Conservation (phyloP, 37 sponge, comb jelly and placozoan genomes). For the Ianthella basta region DNA sequence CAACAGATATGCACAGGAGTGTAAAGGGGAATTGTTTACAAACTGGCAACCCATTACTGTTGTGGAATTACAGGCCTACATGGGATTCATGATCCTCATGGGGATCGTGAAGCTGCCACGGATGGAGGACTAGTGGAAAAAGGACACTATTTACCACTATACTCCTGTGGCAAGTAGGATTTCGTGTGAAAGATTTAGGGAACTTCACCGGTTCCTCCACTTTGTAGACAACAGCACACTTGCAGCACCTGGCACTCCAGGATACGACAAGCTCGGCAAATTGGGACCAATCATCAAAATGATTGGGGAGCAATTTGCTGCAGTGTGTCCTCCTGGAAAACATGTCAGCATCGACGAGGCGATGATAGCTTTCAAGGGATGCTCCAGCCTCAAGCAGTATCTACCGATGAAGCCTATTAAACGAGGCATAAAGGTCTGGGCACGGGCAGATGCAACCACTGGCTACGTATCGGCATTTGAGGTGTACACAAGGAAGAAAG, state of each 20-base stretch:
- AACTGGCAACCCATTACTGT: slow-evolving; percentile 7
- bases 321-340: slow-evolving; percentile 24
- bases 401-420: slow-evolving; percentile 39
- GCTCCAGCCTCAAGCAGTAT: slow-evolving; percentile 50
- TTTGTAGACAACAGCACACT: not conserved
- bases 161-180: slow-evolving; percentile 36
- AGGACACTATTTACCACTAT: slow-evolving; percentile 1
- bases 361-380: slow-evolving; percentile 40
- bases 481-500: slow-evolving; percentile 43
- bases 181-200: slow-evolving; percentile 32
- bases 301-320: not conserved
- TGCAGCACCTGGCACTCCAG: slow-evolving; percentile 15
- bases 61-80: slow-evolving; percentile 26
- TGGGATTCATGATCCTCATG: slow-evolving; percentile 47
- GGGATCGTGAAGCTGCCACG: slow-evolving; percentile 31
- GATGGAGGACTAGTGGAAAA: slow-evolving; percentile 43
- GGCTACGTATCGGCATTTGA: slow-evolving; percentile 33
- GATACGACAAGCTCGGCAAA: slow-evolving; percentile 31
- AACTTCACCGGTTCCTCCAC: slow-evolving; percentile 24
- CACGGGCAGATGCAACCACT: slow-evolving; percentile 33
- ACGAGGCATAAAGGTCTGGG: slow-evolving; percentile 60
- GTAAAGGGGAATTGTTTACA: not conserved
- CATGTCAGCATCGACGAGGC: slow-evolving; percentile 43
- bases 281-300: slow-evolving; percentile 9
- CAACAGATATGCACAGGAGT: slow-evolving; percentile 31